These are phyloP conservation scores for Saccopteryx leptura DNA, from an alignment of 2,113 vertebrate genomes.

Conservation along the genomic window DNA sequence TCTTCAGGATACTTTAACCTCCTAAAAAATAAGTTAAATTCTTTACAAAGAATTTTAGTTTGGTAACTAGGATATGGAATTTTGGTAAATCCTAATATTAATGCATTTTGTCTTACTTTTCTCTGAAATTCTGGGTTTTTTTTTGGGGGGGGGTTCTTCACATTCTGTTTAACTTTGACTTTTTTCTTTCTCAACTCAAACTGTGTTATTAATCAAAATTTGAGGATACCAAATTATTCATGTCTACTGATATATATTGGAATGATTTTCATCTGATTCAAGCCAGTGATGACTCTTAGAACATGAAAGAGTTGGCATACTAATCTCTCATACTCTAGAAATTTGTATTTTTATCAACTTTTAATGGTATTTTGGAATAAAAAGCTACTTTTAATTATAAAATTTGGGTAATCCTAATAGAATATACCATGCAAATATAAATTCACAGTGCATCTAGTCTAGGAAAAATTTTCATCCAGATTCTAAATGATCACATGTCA, in stretches of 20 bases:
- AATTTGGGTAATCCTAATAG: neutral
- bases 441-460: neutral
- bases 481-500: neutral
- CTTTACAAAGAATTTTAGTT: constrained; percentile 1
- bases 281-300: neutral
- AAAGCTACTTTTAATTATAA: constrained; percentile 15
- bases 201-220: neutral
- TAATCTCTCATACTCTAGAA: neutral
- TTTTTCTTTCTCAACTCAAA: neutral
- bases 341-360: neutral
- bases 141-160: neutral
- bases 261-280: neutral
- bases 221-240: neutral
- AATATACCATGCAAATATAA: neutral
- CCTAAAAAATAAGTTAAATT: constrained; percentile 3
- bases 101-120: neutral
- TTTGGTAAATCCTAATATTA: neutral
- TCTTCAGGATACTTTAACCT: neutral
- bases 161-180: neutral
- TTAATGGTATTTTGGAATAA: neutral
- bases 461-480: neutral
- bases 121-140: neutral
- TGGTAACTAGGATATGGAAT: neutral
- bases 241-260: neutral
- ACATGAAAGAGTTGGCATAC: neutral